Conservation (phyloP, 2,888 invertebrate species). For the Laothoe populi region DNA sequence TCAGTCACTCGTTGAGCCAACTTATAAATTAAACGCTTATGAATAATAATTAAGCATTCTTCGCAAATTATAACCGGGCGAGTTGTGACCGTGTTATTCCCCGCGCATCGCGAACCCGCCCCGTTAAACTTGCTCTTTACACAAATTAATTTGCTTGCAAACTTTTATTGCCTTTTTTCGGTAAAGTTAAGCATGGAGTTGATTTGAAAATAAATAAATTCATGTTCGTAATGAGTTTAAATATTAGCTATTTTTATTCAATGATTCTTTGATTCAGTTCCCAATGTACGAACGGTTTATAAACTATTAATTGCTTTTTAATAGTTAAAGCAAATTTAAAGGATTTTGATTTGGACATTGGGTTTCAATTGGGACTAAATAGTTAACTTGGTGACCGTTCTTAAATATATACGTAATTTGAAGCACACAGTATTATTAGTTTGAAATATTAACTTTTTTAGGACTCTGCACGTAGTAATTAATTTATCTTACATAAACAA, state of each 20-base stretch:
- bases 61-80: slow-evolving; percentile 20
- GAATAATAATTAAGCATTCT: slow-evolving; percentile 25
- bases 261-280: not conserved
- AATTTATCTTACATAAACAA: no score
- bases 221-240: not conserved
- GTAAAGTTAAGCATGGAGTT: not conserved
- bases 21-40: slow-evolving; percentile 27
- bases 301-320: no score
- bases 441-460: no score
- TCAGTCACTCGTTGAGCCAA: slow-evolving; percentile 7
- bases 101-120: not conserved
- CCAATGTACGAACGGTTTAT: no score
- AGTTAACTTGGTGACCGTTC: no score
- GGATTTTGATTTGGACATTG: no score
- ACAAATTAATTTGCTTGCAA: slow-evolving; percentile 18
- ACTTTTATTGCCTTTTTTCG: slow-evolving; percentile 1
- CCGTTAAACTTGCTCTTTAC: not conserved
- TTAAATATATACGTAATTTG: no score
- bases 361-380: no score
- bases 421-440: no score
- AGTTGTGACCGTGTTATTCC: not conserved
- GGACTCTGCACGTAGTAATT: no score
- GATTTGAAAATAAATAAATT: not conserved
- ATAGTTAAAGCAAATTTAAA: no score
- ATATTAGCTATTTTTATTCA: no score